These are phyloP conservation scores for Lerista edwardsae DNA, from an alignment of 2,797 vertebrate species.

Conservation along the genomic window DNA sequence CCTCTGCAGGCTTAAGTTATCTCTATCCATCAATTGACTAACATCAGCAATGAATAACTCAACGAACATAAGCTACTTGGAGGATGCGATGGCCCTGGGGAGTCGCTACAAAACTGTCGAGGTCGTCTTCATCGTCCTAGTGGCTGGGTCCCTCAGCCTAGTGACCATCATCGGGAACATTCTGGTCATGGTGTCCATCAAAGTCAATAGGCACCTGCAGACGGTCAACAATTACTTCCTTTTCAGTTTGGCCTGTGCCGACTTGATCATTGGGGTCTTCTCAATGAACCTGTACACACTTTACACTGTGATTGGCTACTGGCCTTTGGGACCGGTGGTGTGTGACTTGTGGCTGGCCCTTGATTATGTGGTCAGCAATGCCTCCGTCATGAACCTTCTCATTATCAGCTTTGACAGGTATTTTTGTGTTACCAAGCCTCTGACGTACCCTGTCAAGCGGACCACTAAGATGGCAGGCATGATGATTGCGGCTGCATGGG, in stretches of 20 bases:
- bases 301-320: constrained; percentile 98
- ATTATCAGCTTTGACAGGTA: constrained; percentile 99
- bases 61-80: constrained; percentile 87
- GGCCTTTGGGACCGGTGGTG: constrained; percentile 96
- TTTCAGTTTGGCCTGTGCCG: constrained; percentile 97
- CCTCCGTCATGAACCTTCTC: constrained; percentile 98
- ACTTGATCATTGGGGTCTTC: constrained; percentile 97
- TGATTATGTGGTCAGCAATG: constrained; percentile 98
- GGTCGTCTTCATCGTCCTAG: constrained; percentile 96
- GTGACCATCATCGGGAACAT: constrained; percentile 98
- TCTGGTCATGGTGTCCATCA: constrained; percentile 98
- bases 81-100: constrained; percentile 82
- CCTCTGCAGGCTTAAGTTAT: constrained; percentile 74
- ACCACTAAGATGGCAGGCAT: constrained; percentile 99
- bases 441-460: constrained; percentile 94
- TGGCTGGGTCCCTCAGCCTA: constrained; percentile 95
- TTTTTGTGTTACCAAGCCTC: constrained; percentile 98
- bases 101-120: constrained; percentile 96
- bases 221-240: constrained; percentile 99
- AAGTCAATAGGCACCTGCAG: constrained; percentile 97
- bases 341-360: constrained; percentile 97
- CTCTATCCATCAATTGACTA: constrained; percentile 48
- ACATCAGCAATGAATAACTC: constrained; percentile 87
- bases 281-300: constrained; percentile 99
- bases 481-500: constrained; percentile 99